Evolutionary conservation across 37 sponge, comb jelly and placozoan genomes (phyloP), one percentile per base, ranked within the genome.

Genomic region (Spongia lamella): DNA sequence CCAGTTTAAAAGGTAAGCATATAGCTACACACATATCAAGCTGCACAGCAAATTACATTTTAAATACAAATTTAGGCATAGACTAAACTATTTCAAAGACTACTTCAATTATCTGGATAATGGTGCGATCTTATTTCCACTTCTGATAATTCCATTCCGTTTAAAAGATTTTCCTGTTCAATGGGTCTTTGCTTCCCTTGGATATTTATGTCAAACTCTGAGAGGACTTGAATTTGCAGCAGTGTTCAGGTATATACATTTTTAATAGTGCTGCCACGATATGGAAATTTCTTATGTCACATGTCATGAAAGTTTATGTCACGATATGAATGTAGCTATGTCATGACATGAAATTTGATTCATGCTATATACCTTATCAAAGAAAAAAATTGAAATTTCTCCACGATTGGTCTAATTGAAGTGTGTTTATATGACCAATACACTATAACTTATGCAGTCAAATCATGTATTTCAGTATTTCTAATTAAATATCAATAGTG

Each of bases 61-160:
- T 51, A 51, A 3, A 56, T 56, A 56, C 57, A 56, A 7, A 24
- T 4, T 7, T 27, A 69, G 73, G 57, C 73, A 72, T 38, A 29
- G 35, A 34, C 11, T 53, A 37, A 25, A 21, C 37, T 72, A 72
- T 38, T 55, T 72, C 30, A 13, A 21, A 3, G 73, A 72, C n/a
- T 57, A 30, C 9, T 34, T 22, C 17, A 72, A 72, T 38, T 55
- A 57, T 20, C 38, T 72, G 59, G 73, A 72, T 53, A 15, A 56
- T 24, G 38, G 57, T 17, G 20, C 73, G 22, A 54, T 72, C 16
- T 30, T 56, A 4, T 72, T 38, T n/a, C 73, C 73, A 17, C 38
- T 72, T n/a, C 36, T 72, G 57, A 56, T 72, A 9, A 72, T 72
- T 57, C 73, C 73, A 32, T 72, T 72, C 36, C 53, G 73, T 33